Percentiles rank a stretch among this genome's conserved stretches.
These are phyloP conservation scores for Artemia sinica DNA, from an alignment of 2,888 invertebrate genomes.

Conservation along the genomic window DNA sequence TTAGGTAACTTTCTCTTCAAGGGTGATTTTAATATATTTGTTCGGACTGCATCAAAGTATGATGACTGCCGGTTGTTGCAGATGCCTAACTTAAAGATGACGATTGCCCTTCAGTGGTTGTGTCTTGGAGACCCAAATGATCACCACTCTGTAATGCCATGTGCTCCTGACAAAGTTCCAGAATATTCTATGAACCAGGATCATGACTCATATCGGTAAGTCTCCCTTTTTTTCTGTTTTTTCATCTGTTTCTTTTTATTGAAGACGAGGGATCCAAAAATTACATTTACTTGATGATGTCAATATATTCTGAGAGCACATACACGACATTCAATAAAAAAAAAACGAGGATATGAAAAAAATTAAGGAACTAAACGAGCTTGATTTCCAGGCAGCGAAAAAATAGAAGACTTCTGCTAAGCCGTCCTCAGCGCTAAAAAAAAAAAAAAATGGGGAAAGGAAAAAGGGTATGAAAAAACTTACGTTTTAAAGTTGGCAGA, in stretches of 20 bases:
- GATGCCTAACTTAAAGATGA: constrained; percentile 68
- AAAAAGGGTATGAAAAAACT: no score
- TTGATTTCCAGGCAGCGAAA: no score
- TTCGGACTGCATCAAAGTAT: constrained; percentile 93
- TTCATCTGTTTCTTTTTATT: not conserved
- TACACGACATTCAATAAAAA: no score
- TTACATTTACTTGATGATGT: no score
- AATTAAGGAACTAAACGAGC: no score
- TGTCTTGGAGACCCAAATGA: constrained; percentile 86
- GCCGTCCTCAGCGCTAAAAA: no score
- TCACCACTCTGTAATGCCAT: constrained; percentile 84
- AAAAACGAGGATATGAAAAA: no score
- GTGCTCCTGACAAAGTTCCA: constrained; percentile 85
- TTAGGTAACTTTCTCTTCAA: constrained; percentile 67
- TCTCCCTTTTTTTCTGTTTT: not conserved
- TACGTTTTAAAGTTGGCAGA: no score
- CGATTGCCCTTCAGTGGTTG: constrained; percentile 69
- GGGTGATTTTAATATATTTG: constrained; percentile 82
- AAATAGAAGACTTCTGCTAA: no score
- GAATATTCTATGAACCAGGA: constrained; percentile 84
- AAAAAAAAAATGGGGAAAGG: no score
- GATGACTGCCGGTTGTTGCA: constrained; percentile 89
- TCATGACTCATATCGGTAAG: constrained; percentile 20
- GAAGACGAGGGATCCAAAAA: no score
- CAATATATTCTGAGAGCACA: no score